Evolutionary conservation across 2,888 invertebrate genomes (phyloP), one percentile per base, ranked within the genome.

Genomic region (Hecatera dysodea): DNA sequence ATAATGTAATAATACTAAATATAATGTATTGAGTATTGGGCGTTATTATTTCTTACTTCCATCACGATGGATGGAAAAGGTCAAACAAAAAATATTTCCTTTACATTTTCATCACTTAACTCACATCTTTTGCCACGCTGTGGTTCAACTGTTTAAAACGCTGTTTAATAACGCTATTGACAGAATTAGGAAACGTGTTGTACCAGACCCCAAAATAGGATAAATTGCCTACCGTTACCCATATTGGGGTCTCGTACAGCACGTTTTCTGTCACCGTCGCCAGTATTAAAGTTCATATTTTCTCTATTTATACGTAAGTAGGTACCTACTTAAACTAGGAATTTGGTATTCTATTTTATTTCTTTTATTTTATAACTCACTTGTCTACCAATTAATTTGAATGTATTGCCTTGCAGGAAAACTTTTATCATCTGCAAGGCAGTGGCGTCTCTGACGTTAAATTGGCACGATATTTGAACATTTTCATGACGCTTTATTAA

Each of bases 1-100:
- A 56, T 64, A 70, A 52, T 2, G 48, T 72, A n/a, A 15, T 12
- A 17, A 57, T 78, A 67, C 15, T 48, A 64, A 72, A 72, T 68
- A 62, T 65, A 65, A 60, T 67, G 24, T 57, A 57, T 78, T 59
- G 17, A 17, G 24, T 52, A 46, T 56, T 29, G n/a, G 1, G n/a
- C 22, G 36, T 64, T 79, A 67, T 82, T 72, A 72, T 79, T 79
- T 67, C n/a, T 66, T 59, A 60, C 27, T 56, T 55, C 24, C 33
- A 42, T 60, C 66, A 69, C 46, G 59, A 60, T 59, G 29, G 17
- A 27, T 60, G 33, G 29, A 57, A 64, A 66, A 81, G 70, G 66
- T 71, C 53, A 65, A 29, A 52, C 36, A 67, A 56, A 36, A 73
- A 33, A 15, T 24, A 33, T 22, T 42, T 55, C 33, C 6, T 36